phyloP scores from a whole-genome alignment of 2,888 invertebrate genomes.

The Hoplodrina blanda region DNA sequence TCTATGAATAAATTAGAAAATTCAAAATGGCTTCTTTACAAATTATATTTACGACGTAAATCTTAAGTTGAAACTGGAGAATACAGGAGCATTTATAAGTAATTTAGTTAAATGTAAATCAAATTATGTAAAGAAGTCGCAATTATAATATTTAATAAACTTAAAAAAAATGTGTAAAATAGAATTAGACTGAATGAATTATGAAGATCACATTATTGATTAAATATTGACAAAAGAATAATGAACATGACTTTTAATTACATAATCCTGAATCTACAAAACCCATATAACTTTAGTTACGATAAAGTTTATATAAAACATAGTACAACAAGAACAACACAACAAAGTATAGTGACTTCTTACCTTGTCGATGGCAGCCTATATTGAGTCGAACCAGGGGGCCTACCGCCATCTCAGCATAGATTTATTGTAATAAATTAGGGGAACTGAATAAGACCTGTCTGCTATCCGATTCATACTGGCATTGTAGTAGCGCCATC shows the following conservation, averaged over 20 bases:
- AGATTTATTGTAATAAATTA: no score
- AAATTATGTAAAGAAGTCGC: conserved; percentile 18
- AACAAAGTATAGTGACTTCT: no score
- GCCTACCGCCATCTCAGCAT: no score
- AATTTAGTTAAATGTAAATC: conserved; percentile 25
- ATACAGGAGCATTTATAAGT: conserved; percentile 25
- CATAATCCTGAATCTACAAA: neutral
- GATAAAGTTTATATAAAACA: no score
- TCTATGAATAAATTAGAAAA: conserved; percentile 15
- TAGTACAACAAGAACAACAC: no score
- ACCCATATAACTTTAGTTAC: neutral
- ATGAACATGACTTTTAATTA: conserved; percentile 22
- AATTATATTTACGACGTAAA: conserved; percentile 1
- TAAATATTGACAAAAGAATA: conserved; percentile 43
- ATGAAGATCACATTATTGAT: conserved; percentile 32
- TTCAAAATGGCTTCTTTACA: conserved; percentile 9
- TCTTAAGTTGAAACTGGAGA: conserved; percentile 10
- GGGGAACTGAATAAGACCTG: no score
- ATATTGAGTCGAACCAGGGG: no score
- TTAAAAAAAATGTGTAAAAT: conserved; percentile 23
- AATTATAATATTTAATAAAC: neutral
- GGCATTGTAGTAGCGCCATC: conserved; percentile 4
- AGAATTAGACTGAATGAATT: conserved; percentile 47
- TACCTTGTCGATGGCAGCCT: no score
- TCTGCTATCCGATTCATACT: no score